Evolutionary conservation across 2,888 invertebrate species (phyloP), one percentile per base, ranked within the genome.

Genomic region (Callyntrura sp.): DNA sequence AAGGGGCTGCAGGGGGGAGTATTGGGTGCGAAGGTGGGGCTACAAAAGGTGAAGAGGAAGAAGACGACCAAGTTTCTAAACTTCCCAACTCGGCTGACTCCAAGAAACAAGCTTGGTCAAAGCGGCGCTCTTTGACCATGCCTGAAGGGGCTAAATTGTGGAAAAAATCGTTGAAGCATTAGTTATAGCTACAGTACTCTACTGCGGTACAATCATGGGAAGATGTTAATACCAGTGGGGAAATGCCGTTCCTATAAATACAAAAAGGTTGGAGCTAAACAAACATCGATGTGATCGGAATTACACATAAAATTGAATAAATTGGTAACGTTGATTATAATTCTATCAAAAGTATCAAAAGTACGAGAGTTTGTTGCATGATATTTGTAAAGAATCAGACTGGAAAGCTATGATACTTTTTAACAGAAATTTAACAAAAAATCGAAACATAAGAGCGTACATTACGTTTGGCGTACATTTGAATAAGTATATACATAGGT

Each of bases 31-130:
- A 11, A 17, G 17, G 25, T n/a, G 60, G 43, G 9, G 73, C 11
- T n/a, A 28, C 20, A 17, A 57, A 70, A 68, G 87, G 35, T 25
- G 57, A 35, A 2, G 88, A 68, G 4, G 85, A 85, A 6, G 76
- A 78, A 17, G 76, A 78, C 0, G 82, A 82, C 17, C 62, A 62
- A 8, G 25, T 87, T 6, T 35, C 79, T 17, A 70, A 70, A 17
- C 51, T 73, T 55, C 48, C 73, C 45, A 20, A 1, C 43, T 57
- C 90, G 1, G 90, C 89, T 25, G 92, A 93, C 25, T 84, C 85
- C 20, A 93, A 93, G 81, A 93, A 93, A 78, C 83, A 92, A n/a
- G 93, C 92, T 5, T 93, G 93, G 93, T 73, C 93, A 8, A 92
- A 92, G 82, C 90, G 90, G 57, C 91, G 93, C 23, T 93, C 93